Conservation (phyloP, 2,888 invertebrate genomes). For the Hirtodrosophila alboralis region DNA sequence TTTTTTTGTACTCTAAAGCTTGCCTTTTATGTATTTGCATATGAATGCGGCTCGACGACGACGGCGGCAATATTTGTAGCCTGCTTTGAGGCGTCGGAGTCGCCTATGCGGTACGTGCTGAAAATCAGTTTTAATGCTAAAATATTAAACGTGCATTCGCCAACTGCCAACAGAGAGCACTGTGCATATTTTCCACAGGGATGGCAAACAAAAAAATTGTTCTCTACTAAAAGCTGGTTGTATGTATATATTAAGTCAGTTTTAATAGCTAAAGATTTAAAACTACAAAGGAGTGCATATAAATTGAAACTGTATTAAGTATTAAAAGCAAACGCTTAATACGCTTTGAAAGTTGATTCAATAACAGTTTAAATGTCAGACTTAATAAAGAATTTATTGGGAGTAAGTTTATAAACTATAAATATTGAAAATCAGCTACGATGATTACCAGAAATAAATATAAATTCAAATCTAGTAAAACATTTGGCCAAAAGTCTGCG, state of each 20-base stretch:
- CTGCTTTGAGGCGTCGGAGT: slow-evolving; percentile 49
- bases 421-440: too few species aligned
- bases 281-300: too few species aligned
- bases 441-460: too few species aligned
- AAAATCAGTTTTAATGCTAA: slow-evolving; percentile 76
- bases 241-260: not conserved
- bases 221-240: too few species aligned
- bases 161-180: slow-evolving; percentile 15
- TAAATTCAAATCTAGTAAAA: too few species aligned
- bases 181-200: slow-evolving; percentile 35
- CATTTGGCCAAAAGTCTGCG: too few species aligned
- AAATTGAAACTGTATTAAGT: too few species aligned
- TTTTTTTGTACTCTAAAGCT: slow-evolving; percentile 21
- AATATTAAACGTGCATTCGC: slow-evolving; percentile 68
- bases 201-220: slow-evolving; percentile 17
- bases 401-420: too few species aligned
- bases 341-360: too few species aligned
- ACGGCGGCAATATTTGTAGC: slow-evolving; percentile 53
- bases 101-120: slow-evolving; percentile 68
- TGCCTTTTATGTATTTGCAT: slow-evolving; percentile 77
- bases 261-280: not conserved
- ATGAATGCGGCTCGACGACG: slow-evolving; percentile 69
- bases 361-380: too few species aligned
- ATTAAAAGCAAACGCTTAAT: too few species aligned
- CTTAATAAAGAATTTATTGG: too few species aligned